Evolutionary conservation across 2,888 invertebrate species (phyloP), one percentile per base, ranked within the genome.

Genomic region (Chesias legatella): DNA sequence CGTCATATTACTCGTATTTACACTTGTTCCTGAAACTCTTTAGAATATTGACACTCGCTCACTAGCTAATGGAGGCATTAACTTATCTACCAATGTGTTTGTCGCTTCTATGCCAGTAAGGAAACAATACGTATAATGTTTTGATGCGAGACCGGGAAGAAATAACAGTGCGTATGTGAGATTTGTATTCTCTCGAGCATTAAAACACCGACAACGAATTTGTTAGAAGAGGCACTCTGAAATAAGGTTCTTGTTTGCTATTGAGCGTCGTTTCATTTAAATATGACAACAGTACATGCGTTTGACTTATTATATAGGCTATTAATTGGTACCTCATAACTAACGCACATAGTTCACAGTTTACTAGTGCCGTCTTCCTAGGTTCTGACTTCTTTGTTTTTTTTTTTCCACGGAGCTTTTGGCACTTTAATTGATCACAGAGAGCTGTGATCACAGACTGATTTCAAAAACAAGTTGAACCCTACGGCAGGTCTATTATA

Each of bases 171-270:
- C 26, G 21, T 3, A 25, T 33, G 21, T 31, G 23, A 39, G 27
- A 43, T 38, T 34, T 43, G 43, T 43, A 30, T 43, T 43, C 27
- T 13, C 22, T 22, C 26, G 10, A 23, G 23, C 43, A 26, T 43
- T n/a, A n/a, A 8, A 29, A 26, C 22, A 13, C 32, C 21, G 33
- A 26, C 37, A 22, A 22, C 27, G 21, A 29, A 30, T 31, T 39
- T 39, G 31, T 39, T 39, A 27, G 31, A 39, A 27, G 43, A 23
- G 34, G 29, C 43, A 30, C 26, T 33, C 33, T 25, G 43, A 39
- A 34, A 44, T 44, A 2, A 21, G 27, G 21, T 43, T 31, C 38
- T 38, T 31, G 33, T 17, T 29, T 29, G n/a, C n/a, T 22, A 3
- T 22, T 22, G 1, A 22, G 22, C 22, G 1, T 6, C 1, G 1